These are phyloP conservation scores for Oithona nana DNA, from an alignment of 2,888 invertebrate genomes.

Conservation along the genomic window DNA sequence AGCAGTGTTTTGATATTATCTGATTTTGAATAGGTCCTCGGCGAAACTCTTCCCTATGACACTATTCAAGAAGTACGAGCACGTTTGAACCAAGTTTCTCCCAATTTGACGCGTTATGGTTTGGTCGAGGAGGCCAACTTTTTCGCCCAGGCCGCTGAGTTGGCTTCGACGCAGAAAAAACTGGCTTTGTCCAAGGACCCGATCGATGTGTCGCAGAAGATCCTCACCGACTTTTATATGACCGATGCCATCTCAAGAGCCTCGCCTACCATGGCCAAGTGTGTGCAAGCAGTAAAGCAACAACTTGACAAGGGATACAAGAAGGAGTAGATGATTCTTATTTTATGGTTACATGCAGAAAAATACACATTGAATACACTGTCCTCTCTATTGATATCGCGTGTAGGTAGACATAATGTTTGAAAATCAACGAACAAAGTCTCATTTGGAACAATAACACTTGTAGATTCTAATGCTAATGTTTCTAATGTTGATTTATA, in stretches of 20 bases:
- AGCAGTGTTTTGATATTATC: too few species aligned
- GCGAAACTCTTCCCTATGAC: conserved; percentile 63
- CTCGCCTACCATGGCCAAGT: conserved; percentile 96
- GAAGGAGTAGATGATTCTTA: background rate
- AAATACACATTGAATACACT: background rate
- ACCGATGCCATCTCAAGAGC: conserved; percentile 89
- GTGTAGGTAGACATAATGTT: too few species aligned
- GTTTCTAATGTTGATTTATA: too few species aligned
- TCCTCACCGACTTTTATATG: conserved; percentile 61
- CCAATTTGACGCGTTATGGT: conserved; percentile 68
- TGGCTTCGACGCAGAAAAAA: conserved; percentile 32
- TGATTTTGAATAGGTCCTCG: conserved; percentile 37
- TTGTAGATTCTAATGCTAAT: too few species aligned
- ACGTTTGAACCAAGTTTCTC: conserved; percentile 65
- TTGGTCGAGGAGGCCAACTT: conserved; percentile 64
- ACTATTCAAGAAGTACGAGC: conserved; percentile 56
- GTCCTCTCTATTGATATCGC: too few species aligned
- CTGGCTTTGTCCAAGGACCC: conserved; percentile 25
- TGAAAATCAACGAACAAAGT: too few species aligned
- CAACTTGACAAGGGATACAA: background rate
- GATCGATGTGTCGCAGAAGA: conserved; percentile 51
- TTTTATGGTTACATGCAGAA: background rate
- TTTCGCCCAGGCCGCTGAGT: conserved; percentile 54
- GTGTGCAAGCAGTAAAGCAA: conserved; percentile 60
- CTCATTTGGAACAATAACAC: too few species aligned